These are phyloP conservation scores for Stigmatopora argus DNA, from an alignment of 2,113 vertebrate species.

Conservation along the genomic window DNA sequence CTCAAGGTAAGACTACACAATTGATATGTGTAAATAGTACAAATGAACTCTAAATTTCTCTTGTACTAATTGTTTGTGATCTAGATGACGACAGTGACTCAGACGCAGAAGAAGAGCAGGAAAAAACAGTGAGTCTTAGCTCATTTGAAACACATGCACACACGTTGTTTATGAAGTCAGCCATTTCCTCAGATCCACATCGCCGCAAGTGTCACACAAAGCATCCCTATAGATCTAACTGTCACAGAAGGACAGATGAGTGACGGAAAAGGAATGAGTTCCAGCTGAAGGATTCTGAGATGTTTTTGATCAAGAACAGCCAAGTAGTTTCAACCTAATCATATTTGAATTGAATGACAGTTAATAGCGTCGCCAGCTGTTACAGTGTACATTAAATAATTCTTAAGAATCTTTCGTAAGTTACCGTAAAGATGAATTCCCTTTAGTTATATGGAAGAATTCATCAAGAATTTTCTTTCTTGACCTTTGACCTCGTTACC, in stretches of 20 bases:
- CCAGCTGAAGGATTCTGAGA: conserved; percentile 19
- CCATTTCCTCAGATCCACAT: conserved; percentile 12
- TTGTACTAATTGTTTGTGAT: background rate
- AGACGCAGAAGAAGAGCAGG: conserved; percentile 92
- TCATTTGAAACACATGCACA: background rate
- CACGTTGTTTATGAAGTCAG: conserved; percentile 35
- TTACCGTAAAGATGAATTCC: background rate
- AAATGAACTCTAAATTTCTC: background rate
- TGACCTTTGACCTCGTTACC: no score
- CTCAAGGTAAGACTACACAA: conserved; percentile 75
- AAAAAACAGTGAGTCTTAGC: conserved; percentile 83
- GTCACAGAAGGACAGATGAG: conserved; percentile 9
- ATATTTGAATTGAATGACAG: conserved; percentile 2
- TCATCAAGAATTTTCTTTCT: no score
- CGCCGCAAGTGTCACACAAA: conserved; percentile 21
- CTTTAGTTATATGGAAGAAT: no score
- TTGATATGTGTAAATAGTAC: background rate
- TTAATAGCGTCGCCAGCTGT: background rate
- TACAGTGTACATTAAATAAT: background rate
- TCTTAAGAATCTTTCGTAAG: background rate
- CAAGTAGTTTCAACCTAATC: conserved; percentile 41
- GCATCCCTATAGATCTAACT: conserved; percentile 11
- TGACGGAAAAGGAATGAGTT: conserved; percentile 4
- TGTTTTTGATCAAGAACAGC: conserved; percentile 24
- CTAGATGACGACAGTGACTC: conserved; percentile 97